Evolutionary conservation across 1,140 invertebrate species (phyloP), one percentile per base, ranked within the genome.

Genomic region (Bombus ignitus): DNA sequence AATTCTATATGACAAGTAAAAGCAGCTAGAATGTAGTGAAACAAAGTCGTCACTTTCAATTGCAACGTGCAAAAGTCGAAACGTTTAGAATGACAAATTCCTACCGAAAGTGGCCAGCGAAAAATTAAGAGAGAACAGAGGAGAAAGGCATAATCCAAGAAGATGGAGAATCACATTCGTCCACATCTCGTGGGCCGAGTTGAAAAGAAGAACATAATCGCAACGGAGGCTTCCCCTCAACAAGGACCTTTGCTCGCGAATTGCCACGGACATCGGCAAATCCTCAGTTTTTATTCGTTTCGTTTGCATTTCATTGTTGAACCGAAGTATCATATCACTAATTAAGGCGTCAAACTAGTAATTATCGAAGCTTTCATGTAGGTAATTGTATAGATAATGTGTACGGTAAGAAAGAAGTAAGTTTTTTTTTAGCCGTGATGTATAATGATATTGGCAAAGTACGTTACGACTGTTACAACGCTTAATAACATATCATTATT

Each of bases 301-400:
- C 18, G 73, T 92, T 93, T 79, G 80, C 84, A 35, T 90, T 93
- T 92, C 81, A 85, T 92, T 94, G 95, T 94, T 95, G 94, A 94
- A 95, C 93, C 92, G 94, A 94, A 94, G 91, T 93, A 93, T 93
- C 95, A 95, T 95, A 95, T 95, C 95, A 94, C 90, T 84, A 86
- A 68, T 92, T 91, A 90, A 93, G 89, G 87, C 88, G 68, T 91
- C 91, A 90, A 87, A 90, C 92, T 85, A 90, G 84, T 93, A 93
- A 86, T 62, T 44, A 84, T 77, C 93, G 93, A 94, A 91, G 83
- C 85, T 91, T 92, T 94, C 92, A 86, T 79, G 89, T 94, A 94
- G 92, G 79, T 78, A 82, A 81, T 80, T 90, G 86, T 83, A 88
- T 76, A 66, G 53, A 47, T 83, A 53, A 47, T 32, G 73, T 81